A percentile compares a stretch with the other conserved stretches of the same genome.
phyloP scores from a whole-genome alignment of 2,797 vertebrate genomes.

The Coccyzus lansbergi region DNA sequence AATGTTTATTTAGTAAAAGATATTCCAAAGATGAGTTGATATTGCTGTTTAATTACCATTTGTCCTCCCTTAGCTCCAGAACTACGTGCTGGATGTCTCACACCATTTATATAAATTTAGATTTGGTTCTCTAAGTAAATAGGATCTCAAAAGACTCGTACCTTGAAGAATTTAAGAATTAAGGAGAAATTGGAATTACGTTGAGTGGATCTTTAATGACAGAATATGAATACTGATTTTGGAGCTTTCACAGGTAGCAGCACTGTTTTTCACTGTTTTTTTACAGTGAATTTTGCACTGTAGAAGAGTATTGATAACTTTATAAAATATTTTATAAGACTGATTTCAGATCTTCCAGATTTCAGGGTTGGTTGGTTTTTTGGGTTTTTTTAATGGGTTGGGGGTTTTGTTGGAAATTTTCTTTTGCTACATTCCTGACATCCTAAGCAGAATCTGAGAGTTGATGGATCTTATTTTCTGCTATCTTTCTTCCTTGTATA shows the following conservation, averaged over 20 bases:
- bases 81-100: not conserved
- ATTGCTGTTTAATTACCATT: not conserved
- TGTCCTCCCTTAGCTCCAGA: not conserved
- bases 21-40: slow-evolving; percentile 20
- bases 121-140: not conserved
- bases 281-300: slow-evolving; percentile 55
- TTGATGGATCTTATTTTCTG: not conserved
- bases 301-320: slow-evolving; percentile 21
- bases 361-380: not conserved
- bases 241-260: not conserved
- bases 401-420: not conserved
- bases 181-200: not conserved
- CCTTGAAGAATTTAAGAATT: not conserved
- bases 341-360: slow-evolving; percentile 34
- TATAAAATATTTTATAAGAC: slow-evolving; percentile 8
- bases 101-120: not conserved
- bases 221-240: not conserved
- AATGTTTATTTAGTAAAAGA: not conserved
- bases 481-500: slow-evolving; percentile 13
- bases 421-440: not conserved
- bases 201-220: not conserved
- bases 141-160: not conserved
- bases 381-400: not conserved
- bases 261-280: slow-evolving; percentile 44
- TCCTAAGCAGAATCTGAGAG: not conserved